These are phyloP conservation scores for Aspiorhynchus laticeps DNA, from an alignment of 2,113 vertebrate species.

Conservation along the genomic window DNA sequence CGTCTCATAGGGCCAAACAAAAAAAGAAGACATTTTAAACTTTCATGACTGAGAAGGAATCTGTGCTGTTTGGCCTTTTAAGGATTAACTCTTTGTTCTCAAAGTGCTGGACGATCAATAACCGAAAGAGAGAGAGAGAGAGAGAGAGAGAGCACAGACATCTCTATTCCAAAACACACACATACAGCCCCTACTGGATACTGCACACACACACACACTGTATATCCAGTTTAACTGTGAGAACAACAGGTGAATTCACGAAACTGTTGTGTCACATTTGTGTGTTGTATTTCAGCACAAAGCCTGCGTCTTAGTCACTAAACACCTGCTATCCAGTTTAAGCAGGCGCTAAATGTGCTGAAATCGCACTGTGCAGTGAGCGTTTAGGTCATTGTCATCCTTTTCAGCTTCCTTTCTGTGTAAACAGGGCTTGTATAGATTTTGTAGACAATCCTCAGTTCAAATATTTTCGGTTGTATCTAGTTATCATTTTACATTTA, in stretches of 20 bases:
- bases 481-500: not conserved
- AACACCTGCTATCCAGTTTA: slow-evolving; percentile 18
- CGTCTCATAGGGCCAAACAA: slow-evolving; percentile 69
- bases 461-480: too few relatives aligned
- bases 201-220: slow-evolving; percentile 32
- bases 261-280: not conserved
- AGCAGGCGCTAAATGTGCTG: slow-evolving; percentile 1
- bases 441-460: not conserved
- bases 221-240: slow-evolving; percentile 29
- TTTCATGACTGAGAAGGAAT: too few relatives aligned
- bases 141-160: slow-evolving; percentile 66
- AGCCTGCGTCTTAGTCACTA: not conserved
- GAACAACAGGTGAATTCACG: not conserved
- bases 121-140: slow-evolving; percentile 68
- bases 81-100: too few relatives aligned
- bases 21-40: too few relatives aligned
- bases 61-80: too few relatives aligned
- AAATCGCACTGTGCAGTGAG: not conserved
- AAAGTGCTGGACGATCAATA: too few relatives aligned
- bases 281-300: not conserved
- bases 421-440: not conserved
- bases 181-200: slow-evolving; percentile 43
- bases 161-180: slow-evolving; percentile 59
- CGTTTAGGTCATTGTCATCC: not conserved
- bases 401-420: not conserved